Percentiles rank a stretch among this genome's conserved stretches.
These are phyloP conservation scores for Eurytoma californica DNA, from an alignment of 2,888 invertebrate species.

Conservation along the genomic window DNA sequence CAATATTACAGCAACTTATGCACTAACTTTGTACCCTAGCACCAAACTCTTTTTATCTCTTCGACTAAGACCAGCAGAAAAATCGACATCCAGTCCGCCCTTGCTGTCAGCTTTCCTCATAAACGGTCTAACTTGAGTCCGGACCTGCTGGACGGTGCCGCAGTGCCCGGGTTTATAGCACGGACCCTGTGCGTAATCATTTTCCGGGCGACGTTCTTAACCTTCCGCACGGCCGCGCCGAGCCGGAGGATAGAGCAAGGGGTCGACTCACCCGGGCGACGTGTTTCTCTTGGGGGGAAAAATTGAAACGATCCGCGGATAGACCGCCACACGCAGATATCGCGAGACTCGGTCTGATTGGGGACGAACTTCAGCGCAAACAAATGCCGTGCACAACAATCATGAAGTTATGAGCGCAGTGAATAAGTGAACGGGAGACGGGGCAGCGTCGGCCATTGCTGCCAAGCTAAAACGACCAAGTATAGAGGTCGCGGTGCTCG, in stretches of 20 bases:
- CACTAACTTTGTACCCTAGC: not conserved
- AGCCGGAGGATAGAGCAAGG: no score
- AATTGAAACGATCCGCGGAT: slow-evolving; percentile 48
- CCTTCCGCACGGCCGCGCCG: slow-evolving; percentile 9
- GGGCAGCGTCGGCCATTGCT: slow-evolving; percentile 38
- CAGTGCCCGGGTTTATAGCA: not conserved
- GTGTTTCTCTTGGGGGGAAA: slow-evolving; percentile 12
- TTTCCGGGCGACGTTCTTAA: slow-evolving; percentile 12
- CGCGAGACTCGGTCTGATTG: slow-evolving; percentile 58
- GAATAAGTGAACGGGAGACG: slow-evolving; percentile 52
- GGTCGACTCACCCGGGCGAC: no score
- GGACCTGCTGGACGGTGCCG: not conserved
- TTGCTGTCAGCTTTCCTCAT: slow-evolving; percentile 17
- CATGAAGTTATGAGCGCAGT: slow-evolving; percentile 69
- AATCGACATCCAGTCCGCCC: not conserved
- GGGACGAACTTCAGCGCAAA: slow-evolving; percentile 74
- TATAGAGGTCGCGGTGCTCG: not conserved
- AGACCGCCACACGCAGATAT: slow-evolving; percentile 35
- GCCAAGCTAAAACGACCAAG: slow-evolving; percentile 20
- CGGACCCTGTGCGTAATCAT: slow-evolving; percentile 23
- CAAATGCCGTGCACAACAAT: slow-evolving; percentile 73
- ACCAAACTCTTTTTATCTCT: slow-evolving; percentile 16
- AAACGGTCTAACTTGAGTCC: slow-evolving; percentile 50
- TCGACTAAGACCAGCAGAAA: not conserved
- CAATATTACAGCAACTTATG: not conserved